Conservation (phyloP, 2,113 vertebrate genomes). For the Verasper variegatus region DNA sequence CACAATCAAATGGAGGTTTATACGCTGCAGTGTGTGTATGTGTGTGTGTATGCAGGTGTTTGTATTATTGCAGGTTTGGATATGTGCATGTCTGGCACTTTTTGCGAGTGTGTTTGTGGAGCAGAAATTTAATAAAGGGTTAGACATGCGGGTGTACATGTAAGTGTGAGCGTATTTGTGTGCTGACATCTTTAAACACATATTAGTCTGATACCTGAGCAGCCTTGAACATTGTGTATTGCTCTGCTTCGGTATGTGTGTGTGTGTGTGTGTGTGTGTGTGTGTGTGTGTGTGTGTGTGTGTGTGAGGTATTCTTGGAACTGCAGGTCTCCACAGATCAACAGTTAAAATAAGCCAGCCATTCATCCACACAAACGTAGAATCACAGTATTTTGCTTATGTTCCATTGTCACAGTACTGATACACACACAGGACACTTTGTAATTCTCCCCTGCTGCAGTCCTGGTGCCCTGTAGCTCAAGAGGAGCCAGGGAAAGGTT, state of each 20-base stretch:
- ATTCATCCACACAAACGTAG: slow-evolving; percentile 28
- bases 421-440: slow-evolving; percentile 9
- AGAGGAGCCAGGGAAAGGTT: slow-evolving; percentile 9
- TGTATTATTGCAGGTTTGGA: background rate
- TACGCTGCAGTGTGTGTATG: slow-evolving; percentile 11
- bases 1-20: slow-evolving; percentile 40
- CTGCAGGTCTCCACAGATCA: slow-evolving; percentile 38
- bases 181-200: background rate
- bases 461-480: slow-evolving; percentile 8
- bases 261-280: too few relatives aligned
- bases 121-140: background rate
- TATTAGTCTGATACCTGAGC: background rate
- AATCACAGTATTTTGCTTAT: slow-evolving; percentile 15
- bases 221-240: background rate
- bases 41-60: background rate
- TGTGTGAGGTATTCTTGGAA: slow-evolving; percentile 17
- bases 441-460: slow-evolving; percentile 24
- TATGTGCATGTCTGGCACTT: background rate
- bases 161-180: background rate
- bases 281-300: background rate
- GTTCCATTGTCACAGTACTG: slow-evolving; percentile 29
- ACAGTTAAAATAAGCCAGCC: slow-evolving; percentile 62
- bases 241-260: too few relatives aligned
- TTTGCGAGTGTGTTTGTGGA: too few relatives aligned
- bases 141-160: background rate